Evolutionary conservation across 2,113 vertebrate genomes (phyloP).

Genomic region (Notothenia rossii): DNA sequence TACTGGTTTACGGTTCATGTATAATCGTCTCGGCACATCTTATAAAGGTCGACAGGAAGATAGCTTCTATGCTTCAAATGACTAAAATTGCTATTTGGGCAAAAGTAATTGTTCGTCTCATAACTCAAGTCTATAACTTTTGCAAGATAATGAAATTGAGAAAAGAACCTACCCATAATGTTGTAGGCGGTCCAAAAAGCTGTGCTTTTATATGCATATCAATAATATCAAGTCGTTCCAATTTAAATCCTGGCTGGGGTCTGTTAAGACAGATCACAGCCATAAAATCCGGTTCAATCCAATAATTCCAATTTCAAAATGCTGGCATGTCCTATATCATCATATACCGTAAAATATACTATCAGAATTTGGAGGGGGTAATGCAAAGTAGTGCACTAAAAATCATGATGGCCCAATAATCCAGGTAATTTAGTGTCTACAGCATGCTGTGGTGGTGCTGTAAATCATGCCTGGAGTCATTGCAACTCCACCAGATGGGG

Average conservation of each 20-base stretch:
- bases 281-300: conserved; percentile 72
- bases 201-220: conserved; percentile 67
- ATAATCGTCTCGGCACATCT: conserved; percentile 24
- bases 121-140: conserved; percentile 3
- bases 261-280: conserved; percentile 68
- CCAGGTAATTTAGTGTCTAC: conserved; percentile 80
- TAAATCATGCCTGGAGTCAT: conserved; percentile 79
- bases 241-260: conserved; percentile 62
- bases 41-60: conserved; percentile 3
- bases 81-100: background rate
- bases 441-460: conserved; percentile 67
- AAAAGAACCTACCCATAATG: conserved; percentile 26
- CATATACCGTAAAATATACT: conserved; percentile 67
- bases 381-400: conserved; percentile 80
- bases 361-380: conserved; percentile 56
- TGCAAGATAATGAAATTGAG: conserved; percentile 20
- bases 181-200: conserved; percentile 48
- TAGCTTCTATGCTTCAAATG: conserved; percentile 22
- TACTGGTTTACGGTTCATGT: conserved; percentile 8
- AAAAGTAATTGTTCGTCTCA: conserved; percentile 1
- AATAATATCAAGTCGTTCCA: conserved; percentile 68
- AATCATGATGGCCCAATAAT: conserved; percentile 80
- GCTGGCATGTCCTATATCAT: conserved; percentile 74
- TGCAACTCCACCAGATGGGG: conserved; percentile 78
- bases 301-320: conserved; percentile 74